Evolutionary conservation across 1,140 invertebrate genomes (phyloP), one percentile per base, ranked within the genome.

Genomic region (Nomia melanderi): DNA sequence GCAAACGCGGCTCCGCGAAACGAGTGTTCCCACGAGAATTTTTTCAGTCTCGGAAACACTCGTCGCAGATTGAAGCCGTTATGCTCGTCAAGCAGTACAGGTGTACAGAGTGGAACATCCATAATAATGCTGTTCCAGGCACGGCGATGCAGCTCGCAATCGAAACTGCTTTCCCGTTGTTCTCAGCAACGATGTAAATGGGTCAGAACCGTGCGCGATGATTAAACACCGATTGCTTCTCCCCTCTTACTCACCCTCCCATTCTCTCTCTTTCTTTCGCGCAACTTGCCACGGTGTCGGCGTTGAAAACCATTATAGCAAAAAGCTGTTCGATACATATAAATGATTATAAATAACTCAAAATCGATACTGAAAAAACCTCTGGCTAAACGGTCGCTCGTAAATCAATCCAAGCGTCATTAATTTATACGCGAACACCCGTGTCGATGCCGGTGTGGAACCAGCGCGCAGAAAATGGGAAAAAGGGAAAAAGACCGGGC

Each of bases 261-360:
- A n/a, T 7, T 11, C 36, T 25, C 41, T 25, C 44, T 17, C n/a
- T 12, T 39, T 63, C 9, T 27, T 17, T 11, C 41, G 3, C 20
- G 25, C 47, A 2, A 6, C 14, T 36, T 44, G 17, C 12, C 29
- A 2, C 2, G n/a, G n/a, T 8, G 23, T 14, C 33, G 41, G 29
- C 41, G 79, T 67, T 63, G 71, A 78, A 83, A 73, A 75, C 75
- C 71, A 69, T 71, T 70, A 54, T 73, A 47, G 67, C 56, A 44
- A 72, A 62, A 77, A 33, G 27, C 29, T 17, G 53, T 39, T 75
- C 73, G 53, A 59, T 66, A 75, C 73, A 50, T 36, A 50, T n/a
- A 69, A 69, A 76, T 57, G 73, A 76, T 76, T 76, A 76, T 82
- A 83, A 83, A 81, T 83, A 78, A 83, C 77, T 82, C 41, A 44